phyloP scores from a whole-genome alignment of 2,888 invertebrate species.

The Lycia hirtaria region DNA sequence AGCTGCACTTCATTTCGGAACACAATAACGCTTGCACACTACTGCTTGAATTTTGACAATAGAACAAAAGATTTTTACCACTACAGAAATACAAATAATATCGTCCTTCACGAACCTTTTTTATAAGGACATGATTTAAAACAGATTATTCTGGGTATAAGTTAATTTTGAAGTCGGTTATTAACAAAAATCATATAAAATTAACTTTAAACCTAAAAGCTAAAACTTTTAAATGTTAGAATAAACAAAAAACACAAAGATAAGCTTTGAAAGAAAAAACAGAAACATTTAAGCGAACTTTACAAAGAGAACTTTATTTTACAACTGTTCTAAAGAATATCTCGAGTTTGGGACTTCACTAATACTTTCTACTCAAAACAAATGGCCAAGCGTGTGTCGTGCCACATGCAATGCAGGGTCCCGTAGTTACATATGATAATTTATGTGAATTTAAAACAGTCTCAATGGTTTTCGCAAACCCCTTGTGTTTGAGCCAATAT shows the following conservation, averaged over 20 bases:
- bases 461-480: no score
- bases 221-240: background rate
- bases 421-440: no score
- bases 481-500: no score
- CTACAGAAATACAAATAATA: no score
- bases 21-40: no score
- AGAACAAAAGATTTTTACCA: no score
- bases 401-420: background rate
- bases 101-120: no score
- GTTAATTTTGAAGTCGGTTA: no score
- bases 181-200: background rate
- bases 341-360: constrained; percentile 6
- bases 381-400: background rate
- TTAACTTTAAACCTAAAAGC: background rate
- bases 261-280: constrained; percentile 18
- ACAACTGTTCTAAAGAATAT: constrained; percentile 29
- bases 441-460: no score
- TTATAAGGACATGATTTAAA: background rate
- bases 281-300: constrained; percentile 15
- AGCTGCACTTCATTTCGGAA: no score
- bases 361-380: background rate
- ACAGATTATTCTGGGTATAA: no score
- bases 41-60: no score
- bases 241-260: background rate
- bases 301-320: constrained; percentile 23